These are phyloP conservation scores for Polyommatus icarus DNA, from an alignment of 2,888 invertebrate genomes.

Conservation along the genomic window DNA sequence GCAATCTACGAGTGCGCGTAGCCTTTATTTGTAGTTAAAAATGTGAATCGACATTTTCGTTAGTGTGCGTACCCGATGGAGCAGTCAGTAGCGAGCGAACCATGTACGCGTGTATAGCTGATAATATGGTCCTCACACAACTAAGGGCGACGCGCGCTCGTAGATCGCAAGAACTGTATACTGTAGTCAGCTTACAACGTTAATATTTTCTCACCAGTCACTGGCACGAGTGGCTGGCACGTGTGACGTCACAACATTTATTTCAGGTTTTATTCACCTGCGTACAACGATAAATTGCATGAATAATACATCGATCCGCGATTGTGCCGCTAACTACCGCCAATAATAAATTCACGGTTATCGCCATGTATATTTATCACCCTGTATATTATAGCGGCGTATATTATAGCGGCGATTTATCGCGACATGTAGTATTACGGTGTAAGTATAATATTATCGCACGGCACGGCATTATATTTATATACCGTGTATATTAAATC, in stretches of 20 bases:
- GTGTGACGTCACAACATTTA: conserved; percentile 27
- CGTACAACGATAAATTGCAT: conserved; percentile 34
- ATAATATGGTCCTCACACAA: too few relatives aligned
- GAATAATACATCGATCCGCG: conserved; percentile 35
- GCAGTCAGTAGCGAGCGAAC: too few relatives aligned
- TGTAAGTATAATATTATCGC: background rate
- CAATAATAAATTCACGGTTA: conserved; percentile 39
- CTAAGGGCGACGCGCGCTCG: too few relatives aligned
- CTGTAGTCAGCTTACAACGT: too few relatives aligned
- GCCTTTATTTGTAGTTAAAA: too few relatives aligned
- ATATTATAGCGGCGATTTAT: background rate
- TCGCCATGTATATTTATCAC: conserved; percentile 37
- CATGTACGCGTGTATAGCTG: too few relatives aligned
- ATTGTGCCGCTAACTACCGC: conserved; percentile 38
- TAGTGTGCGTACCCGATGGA: too few relatives aligned
- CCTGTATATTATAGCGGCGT: conserved; percentile 32
- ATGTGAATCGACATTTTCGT: too few relatives aligned
- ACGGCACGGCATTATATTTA: too few relatives aligned
- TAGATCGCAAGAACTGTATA: too few relatives aligned
- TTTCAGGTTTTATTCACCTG: conserved; percentile 37
- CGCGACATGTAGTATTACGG: background rate
- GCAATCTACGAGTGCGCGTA: too few relatives aligned
- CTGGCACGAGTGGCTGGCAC: background rate
- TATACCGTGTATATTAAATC: background rate
- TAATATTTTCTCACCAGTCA: background rate